Conservation (phyloP, 2,888 invertebrate genomes). For the Protodeltote pygarga region DNA sequence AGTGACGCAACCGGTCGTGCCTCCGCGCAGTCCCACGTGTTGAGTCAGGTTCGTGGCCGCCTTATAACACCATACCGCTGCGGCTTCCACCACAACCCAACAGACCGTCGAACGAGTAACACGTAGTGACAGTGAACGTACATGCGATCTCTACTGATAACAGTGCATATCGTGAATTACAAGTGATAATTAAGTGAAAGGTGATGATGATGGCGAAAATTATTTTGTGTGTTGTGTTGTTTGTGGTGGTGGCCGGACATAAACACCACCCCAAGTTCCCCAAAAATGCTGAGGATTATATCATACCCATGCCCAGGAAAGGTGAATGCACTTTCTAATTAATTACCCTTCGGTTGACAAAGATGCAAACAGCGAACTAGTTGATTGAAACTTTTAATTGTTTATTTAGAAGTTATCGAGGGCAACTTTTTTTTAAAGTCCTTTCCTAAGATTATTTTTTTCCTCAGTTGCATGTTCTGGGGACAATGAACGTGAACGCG, state of each 20-base stretch:
- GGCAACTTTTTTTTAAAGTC: not conserved
- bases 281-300: slow-evolving; percentile 53
- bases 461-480: slow-evolving; percentile 70
- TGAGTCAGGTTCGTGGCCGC: slow-evolving; percentile 66
- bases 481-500: slow-evolving; percentile 63
- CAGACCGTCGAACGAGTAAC: slow-evolving; percentile 68
- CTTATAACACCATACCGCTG: slow-evolving; percentile 74
- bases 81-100: slow-evolving; percentile 67
- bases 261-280: slow-evolving; percentile 74
- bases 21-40: slow-evolving; percentile 55
- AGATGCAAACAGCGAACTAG: not conserved
- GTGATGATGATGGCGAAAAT: slow-evolving; percentile 68
- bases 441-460: slow-evolving; percentile 24
- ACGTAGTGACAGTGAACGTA: slow-evolving; percentile 59
- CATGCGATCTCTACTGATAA: slow-evolving; percentile 53
- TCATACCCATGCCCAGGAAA: slow-evolving; percentile 62
- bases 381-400: not conserved
- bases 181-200: slow-evolving; percentile 54
- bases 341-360: not conserved
- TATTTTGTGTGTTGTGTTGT: slow-evolving; percentile 66
- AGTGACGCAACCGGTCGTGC: slow-evolving; percentile 62
- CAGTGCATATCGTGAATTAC: slow-evolving; percentile 45
- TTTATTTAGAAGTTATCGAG: not conserved
- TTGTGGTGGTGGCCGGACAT: slow-evolving; percentile 64
- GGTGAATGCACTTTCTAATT: slow-evolving; percentile 55